Percentiles rank a stretch among this genome's conserved stretches.
phyloP scores from a whole-genome alignment of 2,888 invertebrate genomes.

The Habrosyne pyritoides region DNA sequence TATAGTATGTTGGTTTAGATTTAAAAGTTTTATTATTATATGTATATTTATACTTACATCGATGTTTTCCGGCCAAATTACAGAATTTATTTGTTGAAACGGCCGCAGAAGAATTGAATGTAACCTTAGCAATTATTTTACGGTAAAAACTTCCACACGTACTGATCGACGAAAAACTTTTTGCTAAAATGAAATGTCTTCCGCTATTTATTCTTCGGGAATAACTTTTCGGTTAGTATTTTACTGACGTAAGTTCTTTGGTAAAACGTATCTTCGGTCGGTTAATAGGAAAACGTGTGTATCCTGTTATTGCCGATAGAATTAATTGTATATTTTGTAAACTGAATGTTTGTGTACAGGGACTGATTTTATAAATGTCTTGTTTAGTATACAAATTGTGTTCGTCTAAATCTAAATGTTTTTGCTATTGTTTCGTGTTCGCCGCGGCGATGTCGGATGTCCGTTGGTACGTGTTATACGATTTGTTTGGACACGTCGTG shows the following conservation, averaged over 20 bases:
- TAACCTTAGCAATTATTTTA: not conserved
- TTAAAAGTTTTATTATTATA: conserved; percentile 16
- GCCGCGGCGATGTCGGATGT: conserved; percentile 18
- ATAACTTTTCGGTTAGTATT: not conserved
- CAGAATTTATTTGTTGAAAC: conserved; percentile 36
- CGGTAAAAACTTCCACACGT: not conserved
- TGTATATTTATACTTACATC: conserved; percentile 30
- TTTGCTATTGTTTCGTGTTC: conserved; percentile 20
- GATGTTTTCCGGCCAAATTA: conserved; percentile 52
- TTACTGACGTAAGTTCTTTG: not conserved
- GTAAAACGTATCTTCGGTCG: not conserved
- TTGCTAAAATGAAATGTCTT: not conserved
- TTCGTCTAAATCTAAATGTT: conserved; percentile 30
- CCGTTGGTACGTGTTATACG: conserved; percentile 21
- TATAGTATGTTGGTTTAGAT: conserved; percentile 17
- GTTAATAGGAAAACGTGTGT: not conserved
- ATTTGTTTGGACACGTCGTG: conserved; percentile 73
- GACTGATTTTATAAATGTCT: conserved; percentile 37
- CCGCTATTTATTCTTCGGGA: not conserved
- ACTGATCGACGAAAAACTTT: not conserved
- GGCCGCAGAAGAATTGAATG: not conserved
- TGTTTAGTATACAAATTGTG: conserved; percentile 32
- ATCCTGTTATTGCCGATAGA: not conserved
- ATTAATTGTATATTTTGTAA: conserved; percentile 55
- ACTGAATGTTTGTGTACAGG: conserved; percentile 50